Conservation (phyloP, 2,888 invertebrate genomes). For the Ypsolopha sequella region DNA sequence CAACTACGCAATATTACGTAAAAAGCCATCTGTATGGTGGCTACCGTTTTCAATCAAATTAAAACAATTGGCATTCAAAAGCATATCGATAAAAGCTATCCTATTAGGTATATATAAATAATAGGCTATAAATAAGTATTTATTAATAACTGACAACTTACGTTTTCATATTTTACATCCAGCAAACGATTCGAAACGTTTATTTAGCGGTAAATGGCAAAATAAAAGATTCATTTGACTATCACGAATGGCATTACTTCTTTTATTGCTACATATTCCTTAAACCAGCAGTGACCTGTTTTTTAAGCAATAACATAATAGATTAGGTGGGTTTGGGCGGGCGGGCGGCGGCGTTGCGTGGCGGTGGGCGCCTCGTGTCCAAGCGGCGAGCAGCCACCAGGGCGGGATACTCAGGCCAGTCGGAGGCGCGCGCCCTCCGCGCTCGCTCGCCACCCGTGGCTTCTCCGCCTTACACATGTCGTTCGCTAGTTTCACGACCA, state of each 20-base stretch:
- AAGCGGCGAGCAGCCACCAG: constrained; percentile 12
- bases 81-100: no score
- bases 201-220: no score
- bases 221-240: constrained; percentile 11
- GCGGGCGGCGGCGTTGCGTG: constrained; percentile 11
- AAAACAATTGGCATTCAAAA: no score
- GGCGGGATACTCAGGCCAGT: constrained; percentile 29
- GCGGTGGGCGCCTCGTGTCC: constrained; percentile 16
- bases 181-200: no score
- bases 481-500: constrained; percentile 13
- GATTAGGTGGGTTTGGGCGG: constrained; percentile 33
- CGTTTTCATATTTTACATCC: no score
- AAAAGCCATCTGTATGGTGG: no score
- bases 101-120: no score
- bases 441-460: constrained; percentile 44
- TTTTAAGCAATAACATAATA: constrained; percentile 43
- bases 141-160: no score
- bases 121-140: no score
- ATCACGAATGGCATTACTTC: constrained; percentile 7
- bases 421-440: constrained; percentile 60
- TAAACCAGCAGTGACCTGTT: constrained; percentile 41
- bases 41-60: no score
- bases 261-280: background rate
- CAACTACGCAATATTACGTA: no score
- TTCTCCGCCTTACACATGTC: constrained; percentile 22